Base-by-base conservation (phyloP, 23 tunicate species). In the Corella eumyota region DNA sequence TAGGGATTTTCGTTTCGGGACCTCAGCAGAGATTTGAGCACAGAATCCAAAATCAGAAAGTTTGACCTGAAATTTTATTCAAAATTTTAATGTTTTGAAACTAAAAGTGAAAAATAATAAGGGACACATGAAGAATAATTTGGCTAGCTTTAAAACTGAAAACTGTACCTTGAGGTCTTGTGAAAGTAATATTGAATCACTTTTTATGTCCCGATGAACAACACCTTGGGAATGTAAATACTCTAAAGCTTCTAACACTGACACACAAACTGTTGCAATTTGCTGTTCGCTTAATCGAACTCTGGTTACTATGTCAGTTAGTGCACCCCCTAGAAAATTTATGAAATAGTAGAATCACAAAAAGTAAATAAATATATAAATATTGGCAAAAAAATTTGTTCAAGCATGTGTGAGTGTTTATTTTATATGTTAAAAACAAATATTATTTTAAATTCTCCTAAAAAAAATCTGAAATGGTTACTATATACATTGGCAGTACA, bases 1-100 rank as follows among this genome's bases (percentile, higher is more conserved):
- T 59, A 93, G 47, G 11, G 95, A 77, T 50, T 79, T 93, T n/a
- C 99, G 78, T 53, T 93, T 93, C 26, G 92, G 93, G 35, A 92
- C 85, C 32, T 93, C 99, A 20, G 52, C 26, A 1, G 86, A 77
- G 9, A 93, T 84, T 93, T 93, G 95, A 1, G 99, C 99, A 48
- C 99, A 93, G 40, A 93, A 93, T 7, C 99, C 99, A 45, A 93
- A 93, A 56, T 93, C 99, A 22, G 99, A 77, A 13, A 93, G 56
- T 64, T 93, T 93, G 4, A 93, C 69, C 88, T 88, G 73, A 49
- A 60, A 61, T 30, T 31, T 21, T 34, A 54, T n/a, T n/a, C n/a
- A n/a, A n/a, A n/a, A n/a, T n/a, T n/a, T n/a, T n/a, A n/a, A n/a
- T 13, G 17, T 44, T 13, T 44, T 44, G 17, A 44, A 17, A 13